Percentiles rank a stretch among this genome's conserved stretches.
Conservation (phyloP, 2,888 invertebrate genomes). For the Nomada flava region DNA sequence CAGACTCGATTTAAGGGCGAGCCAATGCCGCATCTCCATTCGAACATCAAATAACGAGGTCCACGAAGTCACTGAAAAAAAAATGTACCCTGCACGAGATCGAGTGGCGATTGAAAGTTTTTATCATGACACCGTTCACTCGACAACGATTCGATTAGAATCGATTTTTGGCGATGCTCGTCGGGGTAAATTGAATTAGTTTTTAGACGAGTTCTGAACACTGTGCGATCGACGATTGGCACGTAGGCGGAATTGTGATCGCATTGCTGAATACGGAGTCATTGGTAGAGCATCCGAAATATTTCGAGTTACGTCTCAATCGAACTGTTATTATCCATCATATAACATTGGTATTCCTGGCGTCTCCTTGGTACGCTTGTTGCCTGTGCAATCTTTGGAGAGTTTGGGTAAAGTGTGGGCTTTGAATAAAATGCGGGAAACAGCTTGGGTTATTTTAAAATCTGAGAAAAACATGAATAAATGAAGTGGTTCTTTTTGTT, state of each 20-base stretch:
- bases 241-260: constrained; percentile 66
- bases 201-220: constrained; percentile 56
- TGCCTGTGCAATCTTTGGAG: no score
- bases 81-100: constrained; percentile 7
- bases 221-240: constrained; percentile 36
- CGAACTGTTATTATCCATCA: constrained; percentile 28
- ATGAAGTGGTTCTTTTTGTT: no score
- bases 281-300: constrained; percentile 37
- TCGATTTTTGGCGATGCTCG: constrained; percentile 67
- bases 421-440: no score
- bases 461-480: no score
- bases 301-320: constrained; percentile 59
- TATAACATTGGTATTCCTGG: neutral
- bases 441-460: no score
- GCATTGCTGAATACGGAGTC: constrained; percentile 63
- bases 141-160: constrained; percentile 63
- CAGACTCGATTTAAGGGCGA: constrained; percentile 5
- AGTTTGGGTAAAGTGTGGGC: no score
- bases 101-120: constrained; percentile 22
- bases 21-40: neutral
- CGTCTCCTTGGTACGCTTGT: neutral
- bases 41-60: constrained; percentile 17
- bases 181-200: constrained; percentile 68
- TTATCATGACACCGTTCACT: constrained; percentile 24
- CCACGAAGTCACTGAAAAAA: constrained; percentile 7